phyloP scores from a whole-genome alignment of 53 echinoderm and acorn worm genomes.

The Astropecten irregularis region DNA sequence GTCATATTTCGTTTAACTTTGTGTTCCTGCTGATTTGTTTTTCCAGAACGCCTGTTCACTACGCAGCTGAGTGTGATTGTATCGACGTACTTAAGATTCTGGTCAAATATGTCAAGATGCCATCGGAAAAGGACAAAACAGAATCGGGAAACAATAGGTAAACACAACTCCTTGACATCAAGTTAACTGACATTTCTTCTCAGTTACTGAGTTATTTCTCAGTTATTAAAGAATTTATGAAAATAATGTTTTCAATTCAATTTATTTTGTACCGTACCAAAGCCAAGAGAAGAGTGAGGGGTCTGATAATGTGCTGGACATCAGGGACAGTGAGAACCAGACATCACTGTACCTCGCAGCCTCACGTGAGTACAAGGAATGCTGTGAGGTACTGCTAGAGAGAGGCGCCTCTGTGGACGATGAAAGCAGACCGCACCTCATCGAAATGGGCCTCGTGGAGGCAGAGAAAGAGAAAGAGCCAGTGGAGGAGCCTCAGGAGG shows the following conservation, averaged over 20 bases:
- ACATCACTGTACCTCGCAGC: conserved; percentile 79
- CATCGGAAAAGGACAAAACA: conserved; percentile 1
- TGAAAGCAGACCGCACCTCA: conserved; percentile 34
- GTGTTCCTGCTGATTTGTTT: too few relatives aligned
- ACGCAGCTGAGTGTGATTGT: conserved; percentile 61
- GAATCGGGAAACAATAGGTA: neutral
- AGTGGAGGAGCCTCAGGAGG: conserved; percentile 4
- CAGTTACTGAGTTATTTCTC: too few relatives aligned
- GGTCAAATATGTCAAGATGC: neutral
- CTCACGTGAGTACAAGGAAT: conserved; percentile 59
- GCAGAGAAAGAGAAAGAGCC: too few relatives aligned
- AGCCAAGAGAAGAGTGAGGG: too few relatives aligned
- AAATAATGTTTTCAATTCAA: too few relatives aligned
- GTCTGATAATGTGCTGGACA: neutral
- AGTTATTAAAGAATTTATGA: too few relatives aligned
- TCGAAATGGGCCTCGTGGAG: conserved; percentile 36
- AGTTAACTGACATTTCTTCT: too few relatives aligned
- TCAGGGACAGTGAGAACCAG: conserved; percentile 37
- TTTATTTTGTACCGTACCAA: too few relatives aligned
- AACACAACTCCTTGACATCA: too few relatives aligned
- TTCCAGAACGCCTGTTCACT: conserved; percentile 56
- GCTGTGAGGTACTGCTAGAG: conserved; percentile 69
- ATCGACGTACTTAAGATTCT: conserved; percentile 47
- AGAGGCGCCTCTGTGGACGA: conserved; percentile 69
- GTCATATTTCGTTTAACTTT: too few relatives aligned